Conservation (phyloP, 2,113 vertebrate genomes). For the Cynoglossus semilaevis region DNA sequence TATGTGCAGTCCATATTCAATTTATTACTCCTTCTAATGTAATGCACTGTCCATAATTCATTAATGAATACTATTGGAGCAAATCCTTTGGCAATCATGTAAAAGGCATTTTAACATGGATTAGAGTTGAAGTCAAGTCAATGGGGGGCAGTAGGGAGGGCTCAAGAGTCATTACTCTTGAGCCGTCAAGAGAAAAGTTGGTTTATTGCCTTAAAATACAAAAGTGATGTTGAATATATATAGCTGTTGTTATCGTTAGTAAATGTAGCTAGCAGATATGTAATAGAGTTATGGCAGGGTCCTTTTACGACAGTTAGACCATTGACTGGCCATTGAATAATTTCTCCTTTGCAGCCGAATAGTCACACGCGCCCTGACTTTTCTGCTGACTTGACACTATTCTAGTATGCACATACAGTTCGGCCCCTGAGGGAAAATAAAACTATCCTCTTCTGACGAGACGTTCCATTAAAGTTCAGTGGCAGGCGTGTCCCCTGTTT, state of each 20-base stretch:
- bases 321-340: conserved; percentile 45
- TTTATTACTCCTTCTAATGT: not conserved
- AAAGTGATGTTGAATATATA: no score
- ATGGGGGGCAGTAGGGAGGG: no score
- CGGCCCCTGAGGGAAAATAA: conserved; percentile 45
- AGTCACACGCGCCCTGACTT: conserved; percentile 44
- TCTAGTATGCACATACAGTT: conserved; percentile 29
- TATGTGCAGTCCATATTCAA: not conserved
- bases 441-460: conserved; percentile 23
- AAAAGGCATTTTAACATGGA: no score
- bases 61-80: no score
- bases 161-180: no score
- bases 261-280: conserved; percentile 8
- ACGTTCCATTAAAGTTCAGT: conserved; percentile 60
- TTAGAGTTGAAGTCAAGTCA: no score
- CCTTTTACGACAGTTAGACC: conserved; percentile 38
- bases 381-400: conserved; percentile 57
- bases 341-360: conserved; percentile 40
- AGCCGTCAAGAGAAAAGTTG: no score
- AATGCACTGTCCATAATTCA: not conserved
- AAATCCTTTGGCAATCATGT: no score
- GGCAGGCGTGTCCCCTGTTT: conserved; percentile 44
- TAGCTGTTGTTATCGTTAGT: no score
- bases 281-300: conserved; percentile 15
- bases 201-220: no score